Base-by-base conservation (phyloP, 1,140 invertebrate genomes). In the Lordiphosa mommai region DNA sequence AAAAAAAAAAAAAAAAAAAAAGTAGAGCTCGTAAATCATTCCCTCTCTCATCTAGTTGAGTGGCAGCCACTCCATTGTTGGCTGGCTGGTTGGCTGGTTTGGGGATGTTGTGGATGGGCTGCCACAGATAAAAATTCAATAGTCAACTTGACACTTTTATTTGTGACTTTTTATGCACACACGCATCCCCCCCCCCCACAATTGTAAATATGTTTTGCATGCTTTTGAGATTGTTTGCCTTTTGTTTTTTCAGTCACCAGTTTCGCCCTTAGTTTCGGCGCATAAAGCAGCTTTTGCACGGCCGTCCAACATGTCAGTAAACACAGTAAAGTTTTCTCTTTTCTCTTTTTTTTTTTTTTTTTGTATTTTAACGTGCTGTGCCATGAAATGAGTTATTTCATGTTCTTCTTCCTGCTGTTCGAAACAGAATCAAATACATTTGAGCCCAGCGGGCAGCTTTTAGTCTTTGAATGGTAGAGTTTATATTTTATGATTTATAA, bases 101-200 rank as follows among this genome's bases (percentile, higher is more conserved):
- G 37, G 16, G 37, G 16, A 23, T 27, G 20, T 27, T 70, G 63
- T 38, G 61, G 48, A 40, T 69, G 52, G 49, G 51, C 48, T 55
- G 66, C 52, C 60, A 46, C 44, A 64, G 77, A 80, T 85, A 80
- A 80, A 86, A 86, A 85, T 85, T 86, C 74, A 86, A 85, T 85
- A 86, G 70, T 74, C 73, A 64, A 86, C 70, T 85, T 85, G 79
- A 79, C 74, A 80, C 73, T 74, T 70, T 80, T 86, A 74, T 80
- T 80, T 79, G 47, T 53, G 59, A 70, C 73, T 84, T 76, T 68
- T 70, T 70, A 74, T 66, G 73, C 60, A 60, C 47, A 53, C 58
- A 51, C 47, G 6, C 32, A 33, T 12, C n/a, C 27, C 33, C 10
- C 13, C 7, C 10, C 4, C 32, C 6, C 49, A 48, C 20, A 23